A percentile compares a stretch with the other conserved stretches of the same genome.
These are phyloP conservation scores for Scophthalmus maximus DNA, from an alignment of 2,113 vertebrate species.

Conservation along the genomic window DNA sequence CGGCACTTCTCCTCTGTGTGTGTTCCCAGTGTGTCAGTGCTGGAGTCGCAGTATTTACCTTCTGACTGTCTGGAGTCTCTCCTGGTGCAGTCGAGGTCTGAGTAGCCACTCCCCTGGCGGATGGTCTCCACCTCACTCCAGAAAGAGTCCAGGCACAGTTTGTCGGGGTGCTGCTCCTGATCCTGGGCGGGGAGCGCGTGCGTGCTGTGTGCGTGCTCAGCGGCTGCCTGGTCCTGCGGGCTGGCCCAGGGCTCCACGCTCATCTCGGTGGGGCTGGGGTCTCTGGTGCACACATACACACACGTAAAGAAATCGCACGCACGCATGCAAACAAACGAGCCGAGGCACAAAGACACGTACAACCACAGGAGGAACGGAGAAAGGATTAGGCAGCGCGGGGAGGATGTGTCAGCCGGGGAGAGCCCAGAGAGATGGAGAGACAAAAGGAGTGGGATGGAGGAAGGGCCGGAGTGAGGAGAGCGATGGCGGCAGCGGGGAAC, in stretches of 20 bases:
- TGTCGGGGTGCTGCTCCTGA: constrained; percentile 81
- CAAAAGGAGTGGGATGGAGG: constrained; percentile 65
- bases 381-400: constrained; percentile 22
- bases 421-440: constrained; percentile 59
- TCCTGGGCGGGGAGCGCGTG: constrained; percentile 51
- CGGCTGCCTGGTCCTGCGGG: constrained; percentile 75
- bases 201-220: constrained; percentile 63
- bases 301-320: constrained; percentile 70
- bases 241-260: constrained; percentile 80
- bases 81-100: constrained; percentile 81
- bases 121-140: constrained; percentile 92
- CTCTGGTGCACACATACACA: constrained; percentile 76
- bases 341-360: constrained; percentile 57
- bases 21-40: neutral
- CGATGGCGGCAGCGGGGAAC: constrained; percentile 63
- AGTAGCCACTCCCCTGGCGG: constrained; percentile 80
- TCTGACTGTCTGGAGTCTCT: constrained; percentile 86
- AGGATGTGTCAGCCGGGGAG: constrained; percentile 33
- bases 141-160: constrained; percentile 88
- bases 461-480: constrained; percentile 55
- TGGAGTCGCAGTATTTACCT: constrained; percentile 77
- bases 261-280: constrained; percentile 85
- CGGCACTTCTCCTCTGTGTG: neutral
- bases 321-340: constrained; percentile 69
- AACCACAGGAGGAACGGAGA: constrained; percentile 35